Evolutionary conservation across 2,888 invertebrate genomes (phyloP).

Genomic region (Lymantria monacha): DNA sequence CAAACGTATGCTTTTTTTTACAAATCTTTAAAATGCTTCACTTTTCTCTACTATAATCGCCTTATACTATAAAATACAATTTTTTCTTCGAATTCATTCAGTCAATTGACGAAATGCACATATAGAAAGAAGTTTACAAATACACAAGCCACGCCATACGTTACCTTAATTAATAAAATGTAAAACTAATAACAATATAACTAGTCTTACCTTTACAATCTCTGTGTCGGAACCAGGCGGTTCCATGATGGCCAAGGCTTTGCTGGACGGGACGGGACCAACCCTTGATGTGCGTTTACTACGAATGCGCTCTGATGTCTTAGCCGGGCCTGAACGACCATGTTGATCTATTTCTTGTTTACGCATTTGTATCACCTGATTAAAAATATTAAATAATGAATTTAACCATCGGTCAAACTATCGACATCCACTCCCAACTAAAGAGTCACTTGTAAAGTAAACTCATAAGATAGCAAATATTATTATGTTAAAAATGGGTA

Average conservation of each 20-base stretch:
- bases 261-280: conserved; percentile 62
- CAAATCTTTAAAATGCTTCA: too few species aligned
- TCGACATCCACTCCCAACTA: neutral
- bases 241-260: conserved; percentile 80
- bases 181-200: too few species aligned
- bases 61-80: too few species aligned
- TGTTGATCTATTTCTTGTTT: conserved; percentile 88
- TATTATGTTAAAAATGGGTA: neutral
- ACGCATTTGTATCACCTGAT: conserved; percentile 83
- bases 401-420: neutral
- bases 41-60: too few species aligned
- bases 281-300: conserved; percentile 77
- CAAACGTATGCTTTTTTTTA: too few species aligned
- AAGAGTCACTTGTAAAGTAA: neutral
- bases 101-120: too few species aligned
- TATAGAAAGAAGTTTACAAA: too few species aligned
- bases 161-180: too few species aligned
- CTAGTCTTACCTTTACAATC: conserved; percentile 58
- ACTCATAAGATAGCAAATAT: neutral
- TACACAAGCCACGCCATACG: too few species aligned
- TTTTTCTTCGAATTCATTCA: too few species aligned
- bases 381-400: conserved; percentile 3
- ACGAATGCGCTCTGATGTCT: conserved; percentile 87
- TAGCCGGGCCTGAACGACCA: conserved; percentile 83
- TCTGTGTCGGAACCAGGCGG: conserved; percentile 84